Evolutionary conservation across 1,140 invertebrate species (phyloP).

Genomic region (Drosophila bipectinata): DNA sequence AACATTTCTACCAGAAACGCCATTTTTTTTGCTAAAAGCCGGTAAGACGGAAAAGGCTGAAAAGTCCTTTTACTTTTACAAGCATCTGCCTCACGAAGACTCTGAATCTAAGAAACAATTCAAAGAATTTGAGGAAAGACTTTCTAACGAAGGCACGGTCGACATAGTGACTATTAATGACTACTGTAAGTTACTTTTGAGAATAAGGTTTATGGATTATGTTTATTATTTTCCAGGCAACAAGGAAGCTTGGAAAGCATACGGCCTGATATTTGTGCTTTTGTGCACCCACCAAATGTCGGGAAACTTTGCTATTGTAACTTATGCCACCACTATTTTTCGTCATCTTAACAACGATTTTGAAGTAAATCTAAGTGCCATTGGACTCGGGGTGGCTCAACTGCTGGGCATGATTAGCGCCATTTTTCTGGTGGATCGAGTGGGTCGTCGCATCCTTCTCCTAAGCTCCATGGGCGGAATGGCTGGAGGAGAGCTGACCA

Average conservation of each 20-base stretch:
- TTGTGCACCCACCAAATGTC: constrained; percentile 61
- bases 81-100: constrained; percentile 50
- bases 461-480: constrained; percentile 47
- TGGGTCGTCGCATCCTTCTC: constrained; percentile 64
- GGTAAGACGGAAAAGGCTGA: constrained; percentile 44
- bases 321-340: constrained; percentile 87
- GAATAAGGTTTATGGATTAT: not conserved
- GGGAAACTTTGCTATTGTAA: constrained; percentile 85
- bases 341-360: constrained; percentile 85
- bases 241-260: constrained; percentile 32
- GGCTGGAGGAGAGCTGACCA: constrained; percentile 34
- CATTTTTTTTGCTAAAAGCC: constrained; percentile 42
- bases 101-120: constrained; percentile 42
- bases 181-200: constrained; percentile 49
- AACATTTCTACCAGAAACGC: constrained; percentile 52
- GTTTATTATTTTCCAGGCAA: constrained; percentile 32
- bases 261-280: constrained; percentile 46
- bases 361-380: constrained; percentile 87
- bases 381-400: constrained; percentile 87
- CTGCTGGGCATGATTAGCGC: constrained; percentile 49
- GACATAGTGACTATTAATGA: constrained; percentile 32
- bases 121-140: constrained; percentile 34
- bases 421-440: constrained; percentile 52
- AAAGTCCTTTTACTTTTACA: constrained; percentile 62
- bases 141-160: constrained; percentile 20